Evolutionary conservation across 2,113 vertebrate genomes (phyloP).

Genomic region (Cygnus buccinator): DNA sequence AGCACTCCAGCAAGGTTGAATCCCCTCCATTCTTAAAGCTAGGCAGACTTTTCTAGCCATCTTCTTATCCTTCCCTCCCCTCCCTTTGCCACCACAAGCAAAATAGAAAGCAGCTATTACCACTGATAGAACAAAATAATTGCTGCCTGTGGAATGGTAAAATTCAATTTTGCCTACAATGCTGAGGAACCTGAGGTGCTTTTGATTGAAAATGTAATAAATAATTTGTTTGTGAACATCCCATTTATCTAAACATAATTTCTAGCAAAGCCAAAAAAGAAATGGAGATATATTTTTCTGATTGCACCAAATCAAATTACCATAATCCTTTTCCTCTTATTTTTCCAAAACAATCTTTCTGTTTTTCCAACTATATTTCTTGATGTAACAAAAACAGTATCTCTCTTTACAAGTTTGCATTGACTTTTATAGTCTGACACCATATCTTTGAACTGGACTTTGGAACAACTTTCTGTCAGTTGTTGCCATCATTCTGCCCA

Average conservation of each 20-base stretch:
- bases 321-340: background rate
- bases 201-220: background rate
- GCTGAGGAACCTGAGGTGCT: background rate
- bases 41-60: background rate
- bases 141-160: background rate
- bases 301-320: background rate
- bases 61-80: background rate
- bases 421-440: background rate
- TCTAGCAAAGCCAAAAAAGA: background rate
- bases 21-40: background rate
- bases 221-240: background rate
- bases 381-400: background rate
- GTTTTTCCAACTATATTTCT: background rate
- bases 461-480: background rate
- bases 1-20: background rate
- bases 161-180: background rate
- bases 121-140: background rate
- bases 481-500: background rate
- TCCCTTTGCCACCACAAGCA: background rate
- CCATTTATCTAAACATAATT: background rate
- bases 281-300: background rate
- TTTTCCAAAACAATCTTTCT: background rate
- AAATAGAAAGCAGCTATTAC: background rate
- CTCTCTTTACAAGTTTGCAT: background rate
- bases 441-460: background rate